A percentile compares a stretch with the other conserved stretches of the same genome.
These are phyloP conservation scores for Sarcoramphus papa DNA, from an alignment of 2,797 vertebrate genomes.

Conservation along the genomic window DNA sequence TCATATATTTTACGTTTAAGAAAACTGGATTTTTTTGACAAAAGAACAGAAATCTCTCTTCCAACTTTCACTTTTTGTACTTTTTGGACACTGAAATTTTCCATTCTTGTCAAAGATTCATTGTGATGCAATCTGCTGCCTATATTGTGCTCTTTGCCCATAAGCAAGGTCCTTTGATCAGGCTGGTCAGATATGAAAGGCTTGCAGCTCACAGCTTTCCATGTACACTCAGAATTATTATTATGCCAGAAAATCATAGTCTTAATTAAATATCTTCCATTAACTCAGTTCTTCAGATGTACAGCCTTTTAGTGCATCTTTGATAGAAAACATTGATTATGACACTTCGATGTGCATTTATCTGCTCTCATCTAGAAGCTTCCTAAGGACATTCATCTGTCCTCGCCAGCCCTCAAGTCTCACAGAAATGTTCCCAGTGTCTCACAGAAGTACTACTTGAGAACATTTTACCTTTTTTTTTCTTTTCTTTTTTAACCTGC, in stretches of 20 bases:
- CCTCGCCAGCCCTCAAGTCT: not conserved
- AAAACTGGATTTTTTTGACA: constrained; percentile 1
- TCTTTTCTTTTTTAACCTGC: not conserved
- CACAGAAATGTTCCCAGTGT: not conserved
- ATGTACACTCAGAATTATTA: constrained; percentile 3
- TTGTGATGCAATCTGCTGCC: constrained; percentile 24
- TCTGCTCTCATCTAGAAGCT: constrained; percentile 19
- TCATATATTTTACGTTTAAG: constrained; percentile 6
- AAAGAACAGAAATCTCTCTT: constrained; percentile 11
- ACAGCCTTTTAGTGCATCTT: not conserved
- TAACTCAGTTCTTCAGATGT: constrained; percentile 10
- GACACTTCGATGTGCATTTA: not conserved
- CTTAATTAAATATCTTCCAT: constrained; percentile 52
- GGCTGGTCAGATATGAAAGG: constrained; percentile 39
- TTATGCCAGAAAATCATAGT: constrained; percentile 6
- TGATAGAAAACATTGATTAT: constrained; percentile 24
- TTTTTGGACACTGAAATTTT: constrained; percentile 1
- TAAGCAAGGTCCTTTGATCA: constrained; percentile 62
- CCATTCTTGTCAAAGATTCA: not conserved
- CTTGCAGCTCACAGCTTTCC: not conserved
- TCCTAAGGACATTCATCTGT: not conserved
- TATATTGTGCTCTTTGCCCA: constrained; percentile 53
- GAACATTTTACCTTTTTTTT: not conserved
- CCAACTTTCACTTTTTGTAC: not conserved
- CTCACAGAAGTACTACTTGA: not conserved